Base-by-base conservation (phyloP, 2,888 invertebrate genomes). In the Diadegma fenestrale region DNA sequence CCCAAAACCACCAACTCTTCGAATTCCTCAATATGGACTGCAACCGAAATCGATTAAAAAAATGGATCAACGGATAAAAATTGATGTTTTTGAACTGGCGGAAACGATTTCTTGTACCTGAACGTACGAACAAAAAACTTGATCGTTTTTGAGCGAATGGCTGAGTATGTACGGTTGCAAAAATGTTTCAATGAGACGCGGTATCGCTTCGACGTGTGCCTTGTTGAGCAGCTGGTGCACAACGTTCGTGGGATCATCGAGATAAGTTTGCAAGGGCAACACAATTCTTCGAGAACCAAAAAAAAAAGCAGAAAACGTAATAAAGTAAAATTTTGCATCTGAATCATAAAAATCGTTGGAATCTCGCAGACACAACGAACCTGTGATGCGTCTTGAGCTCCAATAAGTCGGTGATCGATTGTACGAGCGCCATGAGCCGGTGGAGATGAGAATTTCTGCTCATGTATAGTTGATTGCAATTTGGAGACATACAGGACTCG, bases 111-210 rank as follows among this genome's bases (percentile, higher is more conserved):
- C 5, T 14, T 12, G 8, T 91, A 94, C 94, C 90, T 93, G 91
- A 48, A 95, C 92, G 88, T 94, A 94, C 3, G 93, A 90, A 33
- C 91, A 90, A 54, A 95, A 90, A n/a, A 95, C 91, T 64, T 90
- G 85, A 89, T 95, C 94, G 22, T 92, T 92, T 86, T 94, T 90
- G 69, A 95, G 89, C 10, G 92, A 90, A 88, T 94, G 92, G 77
- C 94, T 93, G 0, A 92, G 75, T 85, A 95, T 94, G 80, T 93
- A 95, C 66, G 91, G 91, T 33, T 90, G 90, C 8, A 95, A 88
- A 89, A 94, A 94, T 7, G 92, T 90, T 51, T 92, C 89, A 12
- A 94, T 84, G 48, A 95, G 92, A 37, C 88, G 75, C 14, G 92
- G 89, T 76, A 94, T 93, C 43, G 90, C 88, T 19, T 93, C 91